Evolutionary conservation across 2,113 vertebrate genomes (phyloP).

Genomic region (Laterallus jamaicensis): DNA sequence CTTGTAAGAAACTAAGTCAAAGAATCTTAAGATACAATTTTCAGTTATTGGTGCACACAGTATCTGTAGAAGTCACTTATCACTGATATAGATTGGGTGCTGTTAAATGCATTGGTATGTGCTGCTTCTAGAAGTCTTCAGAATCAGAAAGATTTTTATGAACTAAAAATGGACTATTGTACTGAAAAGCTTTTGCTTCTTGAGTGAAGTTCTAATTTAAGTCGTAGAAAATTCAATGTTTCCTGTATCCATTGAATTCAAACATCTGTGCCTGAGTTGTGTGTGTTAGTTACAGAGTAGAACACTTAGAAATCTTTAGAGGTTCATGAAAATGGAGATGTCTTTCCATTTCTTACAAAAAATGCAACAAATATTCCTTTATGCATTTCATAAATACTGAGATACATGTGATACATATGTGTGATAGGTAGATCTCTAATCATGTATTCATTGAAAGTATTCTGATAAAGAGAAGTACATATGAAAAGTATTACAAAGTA

Average conservation of each 20-base stretch:
- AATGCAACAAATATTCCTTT: background rate
- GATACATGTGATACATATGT: background rate
- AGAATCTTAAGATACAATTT: background rate
- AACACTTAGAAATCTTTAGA: background rate
- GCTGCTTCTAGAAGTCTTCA: background rate
- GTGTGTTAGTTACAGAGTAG: background rate
- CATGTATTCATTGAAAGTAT: background rate
- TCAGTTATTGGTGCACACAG: background rate
- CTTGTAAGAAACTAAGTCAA: background rate
- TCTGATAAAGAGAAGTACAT: background rate
- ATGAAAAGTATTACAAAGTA: background rate
- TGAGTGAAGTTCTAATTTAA: background rate
- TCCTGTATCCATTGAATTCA: background rate
- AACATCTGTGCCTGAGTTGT: background rate
- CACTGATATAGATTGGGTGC: background rate
- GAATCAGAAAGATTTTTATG: background rate
- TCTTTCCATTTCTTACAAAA: background rate
- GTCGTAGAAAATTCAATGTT: background rate
- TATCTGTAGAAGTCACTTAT: background rate
- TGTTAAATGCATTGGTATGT: background rate
- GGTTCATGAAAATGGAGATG: background rate
- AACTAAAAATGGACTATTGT: background rate
- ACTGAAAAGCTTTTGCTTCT: background rate
- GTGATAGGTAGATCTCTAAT: background rate
- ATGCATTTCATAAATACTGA: background rate